Evolutionary conservation across 1,140 invertebrate genomes (phyloP).

Genomic region (Pachypsylla venusta): DNA sequence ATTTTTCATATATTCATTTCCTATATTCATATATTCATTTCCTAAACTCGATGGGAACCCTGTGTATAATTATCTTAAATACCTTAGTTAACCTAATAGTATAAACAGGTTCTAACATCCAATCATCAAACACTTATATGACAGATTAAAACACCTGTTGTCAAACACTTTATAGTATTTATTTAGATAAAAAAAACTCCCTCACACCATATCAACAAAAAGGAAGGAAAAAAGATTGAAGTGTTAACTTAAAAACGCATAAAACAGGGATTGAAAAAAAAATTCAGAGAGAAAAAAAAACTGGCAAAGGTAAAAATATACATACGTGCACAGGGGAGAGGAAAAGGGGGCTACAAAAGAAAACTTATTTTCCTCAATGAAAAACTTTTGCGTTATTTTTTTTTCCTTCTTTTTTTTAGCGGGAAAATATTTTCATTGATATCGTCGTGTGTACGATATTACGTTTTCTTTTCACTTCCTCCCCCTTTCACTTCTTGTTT

Average conservation of each 20-base stretch:
- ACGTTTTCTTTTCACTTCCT: background rate
- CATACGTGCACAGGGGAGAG: background rate
- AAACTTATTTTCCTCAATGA: slow-evolving; percentile 4
- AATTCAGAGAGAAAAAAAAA: background rate
- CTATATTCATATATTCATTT: too few species aligned
- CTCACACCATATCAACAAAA: too few species aligned
- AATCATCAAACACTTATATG: too few species aligned
- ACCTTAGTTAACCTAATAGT: too few species aligned
- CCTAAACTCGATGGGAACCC: too few species aligned
- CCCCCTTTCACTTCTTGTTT: too few species aligned
- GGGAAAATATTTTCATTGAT: background rate
- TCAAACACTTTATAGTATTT: too few species aligned
- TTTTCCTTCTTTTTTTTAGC: slow-evolving; percentile 9
- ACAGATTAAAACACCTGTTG: too few species aligned
- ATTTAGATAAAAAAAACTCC: too few species aligned
- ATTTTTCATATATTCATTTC: too few species aligned
- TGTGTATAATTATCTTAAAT: too few species aligned
- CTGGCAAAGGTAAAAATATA: background rate
- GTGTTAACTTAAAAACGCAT: slow-evolving; percentile 10
- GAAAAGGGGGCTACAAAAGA: background rate
- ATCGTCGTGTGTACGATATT: background rate
- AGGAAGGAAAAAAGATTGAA: background rate
- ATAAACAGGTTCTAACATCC: too few species aligned
- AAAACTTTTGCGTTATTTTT: slow-evolving; percentile 4
- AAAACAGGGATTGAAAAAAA: slow-evolving; percentile 6